Conservation (phyloP, 2,888 invertebrate genomes). For the Metacarcinus magister region DNA sequence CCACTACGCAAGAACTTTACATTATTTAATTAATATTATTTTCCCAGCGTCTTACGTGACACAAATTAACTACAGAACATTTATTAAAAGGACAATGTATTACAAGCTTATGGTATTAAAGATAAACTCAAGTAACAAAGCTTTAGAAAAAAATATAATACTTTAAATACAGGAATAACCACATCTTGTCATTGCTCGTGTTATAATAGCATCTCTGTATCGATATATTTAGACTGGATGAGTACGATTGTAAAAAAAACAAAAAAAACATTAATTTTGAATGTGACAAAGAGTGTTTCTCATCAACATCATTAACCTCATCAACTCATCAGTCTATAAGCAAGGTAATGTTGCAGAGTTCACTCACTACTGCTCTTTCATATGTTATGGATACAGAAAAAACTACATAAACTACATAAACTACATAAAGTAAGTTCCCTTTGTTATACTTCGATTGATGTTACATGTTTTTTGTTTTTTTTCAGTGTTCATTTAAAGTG, state of each 20-base stretch:
- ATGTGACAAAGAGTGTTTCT: constrained; percentile 11
- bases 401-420: background rate
- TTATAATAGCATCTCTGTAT: background rate
- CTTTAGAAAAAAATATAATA: background rate
- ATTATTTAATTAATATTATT: background rate
- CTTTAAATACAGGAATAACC: background rate
- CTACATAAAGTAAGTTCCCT: background rate
- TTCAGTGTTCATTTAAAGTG: too few relatives aligned
- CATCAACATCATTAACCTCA: background rate
- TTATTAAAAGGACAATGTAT: too few relatives aligned
- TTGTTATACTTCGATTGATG: background rate
- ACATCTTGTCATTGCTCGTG: background rate
- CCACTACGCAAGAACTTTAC: background rate
- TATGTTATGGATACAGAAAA: background rate
- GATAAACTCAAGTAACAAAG: background rate
- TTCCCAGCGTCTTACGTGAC: too few relatives aligned
- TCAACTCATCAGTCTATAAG: background rate
- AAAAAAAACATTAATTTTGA: background rate
- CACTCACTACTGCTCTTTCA: background rate
- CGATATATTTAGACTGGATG: background rate
- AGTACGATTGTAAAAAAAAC: background rate
- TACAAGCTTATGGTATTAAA: too few relatives aligned
- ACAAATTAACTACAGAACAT: too few relatives aligned
- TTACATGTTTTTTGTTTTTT: too few relatives aligned
- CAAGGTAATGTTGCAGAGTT: background rate